Base-by-base conservation (phyloP, 2,888 invertebrate genomes). In the Campaea margaritaria region DNA sequence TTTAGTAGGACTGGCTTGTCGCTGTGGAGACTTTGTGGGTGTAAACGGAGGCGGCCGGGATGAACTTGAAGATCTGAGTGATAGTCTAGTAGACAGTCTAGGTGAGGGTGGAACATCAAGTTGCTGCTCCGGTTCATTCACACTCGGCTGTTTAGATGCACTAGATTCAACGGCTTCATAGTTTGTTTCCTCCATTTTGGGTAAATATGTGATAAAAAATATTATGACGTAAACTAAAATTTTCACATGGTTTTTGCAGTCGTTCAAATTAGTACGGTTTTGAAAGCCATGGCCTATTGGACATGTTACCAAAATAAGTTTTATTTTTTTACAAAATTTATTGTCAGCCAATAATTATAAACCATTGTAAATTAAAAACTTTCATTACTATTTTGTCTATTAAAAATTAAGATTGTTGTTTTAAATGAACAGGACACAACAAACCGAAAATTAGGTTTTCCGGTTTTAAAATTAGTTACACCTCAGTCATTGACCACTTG, bases 211-310 rank as follows among this genome's bases (percentile, higher is more conserved):
- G 16, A 16, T 39, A 27, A 39, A 53, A 42, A 41, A 27, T 14
- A 41, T 39, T 34, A 16, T 31, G 27, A 27, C 34, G 27, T 42
- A 42, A 43, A 52, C 60, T 28, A 51, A 51, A 77, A 75, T 69
- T 73, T 72, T 72, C 64, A 74, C 74, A 76, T 79, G 68, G 68
- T 74, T 66, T 61, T 62, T 50, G 44, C 28, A 59, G 64, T 59
- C 46, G 13, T 27, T 28, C 43, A 55, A 47, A 61, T 54, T 44
- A 52, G 49, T 45, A 14, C 14, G 13, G 36, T 64, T 73, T 70
- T 66, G 68, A 64, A 58, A 62, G 44, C 53, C 88, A 84, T 83
- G 75, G 77, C 88, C 86, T 53, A 70, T 66, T 76, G 59, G 89
- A 87, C 80, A 75, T 48, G 27, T 50, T 47, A 57, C 59, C 63